Conservation (phyloP, 2,113 vertebrate species). For the Centropus bengalensis region DNA sequence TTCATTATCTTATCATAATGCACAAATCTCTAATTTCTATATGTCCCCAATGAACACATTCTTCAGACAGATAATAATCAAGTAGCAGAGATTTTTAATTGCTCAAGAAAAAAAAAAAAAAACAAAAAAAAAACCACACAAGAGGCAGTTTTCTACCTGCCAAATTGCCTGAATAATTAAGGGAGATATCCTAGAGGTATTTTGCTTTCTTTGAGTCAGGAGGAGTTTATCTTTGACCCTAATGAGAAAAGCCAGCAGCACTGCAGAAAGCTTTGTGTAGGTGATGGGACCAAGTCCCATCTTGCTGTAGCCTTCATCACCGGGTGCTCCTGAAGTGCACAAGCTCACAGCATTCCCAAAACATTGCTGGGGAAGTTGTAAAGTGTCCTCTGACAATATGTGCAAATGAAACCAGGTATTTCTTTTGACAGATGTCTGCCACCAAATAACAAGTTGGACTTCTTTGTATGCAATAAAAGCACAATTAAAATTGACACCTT, state of each 20-base stretch:
- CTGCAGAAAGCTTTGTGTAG: neutral
- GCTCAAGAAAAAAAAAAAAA: neutral
- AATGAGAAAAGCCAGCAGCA: accelerated
- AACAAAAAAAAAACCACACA: neutral
- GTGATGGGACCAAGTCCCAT: neutral
- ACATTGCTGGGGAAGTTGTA: neutral
- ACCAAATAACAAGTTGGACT: accelerated
- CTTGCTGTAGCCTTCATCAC: neutral
- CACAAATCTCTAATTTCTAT: neutral
- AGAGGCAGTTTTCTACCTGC: neutral
- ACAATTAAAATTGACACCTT: neutral
- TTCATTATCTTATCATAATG: neutral
- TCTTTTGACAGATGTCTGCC: neutral
- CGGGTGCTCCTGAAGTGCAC: accelerated
- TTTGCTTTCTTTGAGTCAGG: neutral
- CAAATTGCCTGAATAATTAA: neutral
- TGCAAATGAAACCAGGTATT: accelerated
- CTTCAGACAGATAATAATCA: neutral
- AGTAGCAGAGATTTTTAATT: neutral
- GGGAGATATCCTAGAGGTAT: neutral
- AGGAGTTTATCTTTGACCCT: neutral
- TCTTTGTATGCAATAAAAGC: neutral
- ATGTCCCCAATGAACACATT: neutral
- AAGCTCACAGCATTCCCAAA: neutral
- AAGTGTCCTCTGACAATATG: accelerated